Percentiles rank a stretch among this genome's conserved stretches.
Conservation (phyloP, 2,113 vertebrate species). For the Canis aureus region DNA sequence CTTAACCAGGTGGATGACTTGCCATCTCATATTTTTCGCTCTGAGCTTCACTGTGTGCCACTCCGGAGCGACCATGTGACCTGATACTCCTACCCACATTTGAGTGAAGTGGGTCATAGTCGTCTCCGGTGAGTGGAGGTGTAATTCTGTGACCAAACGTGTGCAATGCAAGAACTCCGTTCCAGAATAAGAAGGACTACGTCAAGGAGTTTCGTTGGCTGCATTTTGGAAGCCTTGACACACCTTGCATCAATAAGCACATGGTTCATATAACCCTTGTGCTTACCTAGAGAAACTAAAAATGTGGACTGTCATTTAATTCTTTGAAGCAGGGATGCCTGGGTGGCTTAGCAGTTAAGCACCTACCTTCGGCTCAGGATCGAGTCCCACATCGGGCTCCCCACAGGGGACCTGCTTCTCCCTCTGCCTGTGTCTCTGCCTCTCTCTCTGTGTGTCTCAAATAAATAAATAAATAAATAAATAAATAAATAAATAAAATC, state of each 20-base stretch:
- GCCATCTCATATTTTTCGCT: not conserved
- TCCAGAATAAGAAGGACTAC: not conserved
- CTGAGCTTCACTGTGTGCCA: not conserved
- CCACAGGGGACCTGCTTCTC: too few species aligned
- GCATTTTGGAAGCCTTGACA: not conserved
- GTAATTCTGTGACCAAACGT: not conserved
- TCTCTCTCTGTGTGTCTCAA: too few species aligned
- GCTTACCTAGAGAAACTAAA: slow-evolving; percentile 53
- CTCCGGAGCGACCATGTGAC: not conserved
- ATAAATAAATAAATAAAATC: too few species aligned
- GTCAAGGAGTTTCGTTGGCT: not conserved
- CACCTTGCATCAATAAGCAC: not conserved
- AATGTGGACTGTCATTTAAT: not conserved
- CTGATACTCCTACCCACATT: not conserved
- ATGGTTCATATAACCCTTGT: not conserved
- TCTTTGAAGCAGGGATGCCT: not conserved
- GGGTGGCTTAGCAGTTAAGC: too few species aligned
- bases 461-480: too few species aligned
- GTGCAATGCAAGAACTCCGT: not conserved
- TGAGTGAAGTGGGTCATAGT: not conserved
- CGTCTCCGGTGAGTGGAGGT: not conserved
- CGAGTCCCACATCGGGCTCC: too few species aligned
- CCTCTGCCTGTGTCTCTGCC: too few species aligned
- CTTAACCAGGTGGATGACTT: not conserved
- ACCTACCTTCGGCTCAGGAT: too few species aligned